These are phyloP conservation scores for Notarius lentiginosus DNA, from an alignment of 2,113 vertebrate species.

Conservation along the genomic window DNA sequence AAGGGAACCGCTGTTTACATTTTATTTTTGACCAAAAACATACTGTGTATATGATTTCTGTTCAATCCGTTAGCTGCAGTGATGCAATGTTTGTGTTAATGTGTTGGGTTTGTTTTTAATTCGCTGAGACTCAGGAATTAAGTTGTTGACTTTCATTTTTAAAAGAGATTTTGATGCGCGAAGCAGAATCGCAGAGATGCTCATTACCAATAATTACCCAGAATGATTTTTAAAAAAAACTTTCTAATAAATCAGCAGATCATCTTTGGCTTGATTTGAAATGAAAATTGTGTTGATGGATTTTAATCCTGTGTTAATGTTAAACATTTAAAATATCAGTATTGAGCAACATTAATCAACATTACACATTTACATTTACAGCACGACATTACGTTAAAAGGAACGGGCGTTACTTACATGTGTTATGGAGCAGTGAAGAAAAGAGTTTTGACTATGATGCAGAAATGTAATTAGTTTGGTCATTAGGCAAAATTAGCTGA, in stretches of 20 bases:
- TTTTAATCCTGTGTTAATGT: slow-evolving; percentile 2
- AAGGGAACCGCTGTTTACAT: neutral
- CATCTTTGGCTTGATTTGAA: neutral
- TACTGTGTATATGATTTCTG: neutral
- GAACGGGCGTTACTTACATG: too few relatives aligned
- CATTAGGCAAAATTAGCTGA: neutral
- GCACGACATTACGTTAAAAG: too few relatives aligned
- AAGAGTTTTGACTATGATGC: neutral
- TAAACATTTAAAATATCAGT: neutral
- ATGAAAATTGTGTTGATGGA: neutral
- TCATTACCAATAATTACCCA: slow-evolving; percentile 13
- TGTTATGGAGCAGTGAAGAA: neutral
- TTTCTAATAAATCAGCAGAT: neutral
- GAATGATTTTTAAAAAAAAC: neutral
- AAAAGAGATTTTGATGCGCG: neutral
- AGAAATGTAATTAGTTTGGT: neutral
- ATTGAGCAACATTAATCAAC: neutral
- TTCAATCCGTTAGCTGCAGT: neutral
- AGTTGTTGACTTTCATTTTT: slow-evolving; percentile 12
- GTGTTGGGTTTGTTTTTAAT: neutral
- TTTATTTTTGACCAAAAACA: neutral
- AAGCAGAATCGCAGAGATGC: slow-evolving; percentile 1
- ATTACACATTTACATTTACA: too few relatives aligned
- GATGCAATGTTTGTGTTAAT: neutral
- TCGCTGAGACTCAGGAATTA: slow-evolving; percentile 24